Base-by-base conservation (phyloP, 1,140 invertebrate species). In the Proales similis region DNA sequence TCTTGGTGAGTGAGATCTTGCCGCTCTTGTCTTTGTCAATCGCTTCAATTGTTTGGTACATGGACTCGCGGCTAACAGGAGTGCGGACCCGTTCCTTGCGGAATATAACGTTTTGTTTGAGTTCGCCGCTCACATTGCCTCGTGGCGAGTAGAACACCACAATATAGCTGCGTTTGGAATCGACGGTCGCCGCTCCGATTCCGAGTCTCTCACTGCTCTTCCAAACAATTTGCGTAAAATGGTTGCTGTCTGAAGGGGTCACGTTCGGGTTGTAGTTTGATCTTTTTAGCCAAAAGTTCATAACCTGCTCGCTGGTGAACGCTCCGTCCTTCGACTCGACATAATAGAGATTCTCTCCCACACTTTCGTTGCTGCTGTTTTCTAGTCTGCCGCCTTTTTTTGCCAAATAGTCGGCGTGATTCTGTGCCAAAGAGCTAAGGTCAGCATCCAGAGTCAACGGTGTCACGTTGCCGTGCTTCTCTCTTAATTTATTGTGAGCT, bases 161-260 rank as follows among this genome's bases (percentile, higher is more conserved):
- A 14, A 57, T 17, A 57, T 57, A 57, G 12, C 39, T 42, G 11
- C 33, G 36, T 9, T 42, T 42, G 17, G 29, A 30, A 7, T 9
- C 38, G 1, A 42, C 17, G 26, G 39, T 20, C 3, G 36, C 32
- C 9, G 45, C 19, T 14, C 51, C 51, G 11, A 57, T 42, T 0
- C 51, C 51, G 24, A 57, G 32, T 43, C 45, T 57, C 30, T 29
- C 14, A 5, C 17, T 30, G 20, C 19, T 39, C 30, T 42, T 57
- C 51, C 51, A 57, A 2, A 57, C 51, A 9, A 57, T 57, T 57
- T 57, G 51, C n/a, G 51, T 57, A 57, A 57, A 57, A 39, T 57
- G 51, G 20, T 24, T 57, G 2, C 36, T 57, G 3, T 11, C 20
- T 11, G 20, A 7, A 1, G 51, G 51, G 27, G 14, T 26, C 2